Evolutionary conservation across 2,797 vertebrate species (phyloP), one percentile per base, ranked within the genome.

Genomic region (Phoeniculus purpureus): DNA sequence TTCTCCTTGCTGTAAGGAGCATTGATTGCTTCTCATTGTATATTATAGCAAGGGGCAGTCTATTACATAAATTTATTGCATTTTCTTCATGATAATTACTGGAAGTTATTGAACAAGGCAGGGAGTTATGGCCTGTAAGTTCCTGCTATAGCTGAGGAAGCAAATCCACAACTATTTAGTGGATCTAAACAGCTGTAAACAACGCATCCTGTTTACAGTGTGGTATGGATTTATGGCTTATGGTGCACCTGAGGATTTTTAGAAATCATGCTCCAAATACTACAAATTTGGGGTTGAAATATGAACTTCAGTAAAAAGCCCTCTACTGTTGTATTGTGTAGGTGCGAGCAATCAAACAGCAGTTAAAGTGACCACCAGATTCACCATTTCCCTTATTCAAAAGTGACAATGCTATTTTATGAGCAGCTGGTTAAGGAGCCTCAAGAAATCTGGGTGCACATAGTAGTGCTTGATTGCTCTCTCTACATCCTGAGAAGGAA

Each of bases 71-170:
- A 98, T 98, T 98, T 98, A 98, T 97, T 97, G 90, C 96, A 91
- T 97, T 97, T 97, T 96, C 95, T 97, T 97, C 94, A 60, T 96
- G 96, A 98, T 98, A 98, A 98, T 98, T 98, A 98, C 97, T 97
- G 97, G 95, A 97, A 97, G 96, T 97, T 98, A 98, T 98, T 96
- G 97, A 98, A 97, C 96, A 96, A 97, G 97, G 95, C 95, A 96
- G 87, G 94, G 96, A 98, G 92, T 98, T 98, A 98, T 96, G 96
- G 96, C 94, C 94, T 96, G 87, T 78, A 92, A 96, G 96, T 95
- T 97, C 90, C 95, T 96, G 91, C 95, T 96, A 26, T 72, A 96
- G 97, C 97, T 97, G 97, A 97, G 95, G 96, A 97, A 96, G 96
- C 97, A 98, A 96, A 97, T 97, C 95, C 96, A 95, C 88, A 96